phyloP scores from a whole-genome alignment of 1,140 invertebrate species.

The Drosophila arawakana region DNA sequence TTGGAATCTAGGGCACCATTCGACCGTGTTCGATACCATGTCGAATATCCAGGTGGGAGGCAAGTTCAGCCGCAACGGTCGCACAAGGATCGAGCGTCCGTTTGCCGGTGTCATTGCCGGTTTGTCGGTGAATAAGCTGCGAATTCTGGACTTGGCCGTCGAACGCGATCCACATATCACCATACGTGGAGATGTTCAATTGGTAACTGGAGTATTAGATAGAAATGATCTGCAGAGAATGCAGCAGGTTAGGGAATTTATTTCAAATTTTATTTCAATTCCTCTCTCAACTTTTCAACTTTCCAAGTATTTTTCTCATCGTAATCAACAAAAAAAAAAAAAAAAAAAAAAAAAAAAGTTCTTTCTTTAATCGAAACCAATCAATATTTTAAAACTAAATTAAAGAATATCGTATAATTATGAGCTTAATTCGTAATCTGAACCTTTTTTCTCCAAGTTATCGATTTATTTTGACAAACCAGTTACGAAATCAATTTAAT shows the following conservation, averaged over 20 bases:
- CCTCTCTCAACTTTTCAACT: conserved; percentile 83
- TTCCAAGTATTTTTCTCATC: conserved; percentile 84
- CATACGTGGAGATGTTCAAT: conserved; percentile 90
- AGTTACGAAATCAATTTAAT: neutral
- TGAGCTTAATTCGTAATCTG: conserved; percentile 64
- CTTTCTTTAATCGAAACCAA: conserved; percentile 53
- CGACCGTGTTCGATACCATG: conserved; percentile 96
- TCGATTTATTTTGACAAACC: neutral
- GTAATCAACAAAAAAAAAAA: conserved; percentile 71
- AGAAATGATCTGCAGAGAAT: conserved; percentile 91
- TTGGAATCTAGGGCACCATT: conserved; percentile 89
- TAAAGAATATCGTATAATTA: conserved; percentile 40
- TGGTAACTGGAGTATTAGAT: conserved; percentile 90
- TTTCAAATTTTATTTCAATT: conserved; percentile 84
- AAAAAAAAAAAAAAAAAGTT: conserved; percentile 59
- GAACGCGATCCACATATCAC: conserved; percentile 90
- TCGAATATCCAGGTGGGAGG: conserved; percentile 96
- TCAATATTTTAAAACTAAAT: conserved; percentile 34
- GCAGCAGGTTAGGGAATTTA: conserved; percentile 89
- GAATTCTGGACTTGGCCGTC: conserved; percentile 93
- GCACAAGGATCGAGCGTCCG: conserved; percentile 89
- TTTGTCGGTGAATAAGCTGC: conserved; percentile 93
- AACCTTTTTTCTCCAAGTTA: conserved; percentile 20
- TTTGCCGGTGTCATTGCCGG: conserved; percentile 95
- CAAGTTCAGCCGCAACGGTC: conserved; percentile 90